Evolutionary conservation across 2,888 invertebrate species (phyloP).

Genomic region (Agrochola lychnidis): DNA sequence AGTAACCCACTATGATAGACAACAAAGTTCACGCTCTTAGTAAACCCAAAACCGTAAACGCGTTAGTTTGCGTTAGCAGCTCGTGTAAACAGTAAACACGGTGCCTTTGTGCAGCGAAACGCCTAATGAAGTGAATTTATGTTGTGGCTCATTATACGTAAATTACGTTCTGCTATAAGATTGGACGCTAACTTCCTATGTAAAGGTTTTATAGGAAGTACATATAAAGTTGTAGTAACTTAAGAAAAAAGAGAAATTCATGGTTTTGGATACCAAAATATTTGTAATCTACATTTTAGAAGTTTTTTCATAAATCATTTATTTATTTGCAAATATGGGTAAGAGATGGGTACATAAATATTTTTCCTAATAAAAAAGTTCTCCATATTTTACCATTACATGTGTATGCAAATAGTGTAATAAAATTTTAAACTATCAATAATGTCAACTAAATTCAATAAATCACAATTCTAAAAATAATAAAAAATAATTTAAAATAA

Average conservation of each 20-base stretch:
- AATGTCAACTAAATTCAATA: no score
- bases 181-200: constrained; percentile 18
- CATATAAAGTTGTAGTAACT: background rate
- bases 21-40: constrained; percentile 16
- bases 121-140: constrained; percentile 77
- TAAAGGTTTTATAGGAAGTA: constrained; percentile 11
- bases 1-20: background rate
- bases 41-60: constrained; percentile 48
- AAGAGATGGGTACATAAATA: no score
- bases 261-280: background rate
- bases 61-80: constrained; percentile 49
- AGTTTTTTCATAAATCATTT: no score
- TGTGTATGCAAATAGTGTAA: no score
- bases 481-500: no score
- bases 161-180: constrained; percentile 31
- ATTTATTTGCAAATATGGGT: no score
- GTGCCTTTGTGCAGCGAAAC: constrained; percentile 64
- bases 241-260: background rate
- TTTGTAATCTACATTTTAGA: no score
- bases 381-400: no score
- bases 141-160: constrained; percentile 68
- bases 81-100: constrained; percentile 55
- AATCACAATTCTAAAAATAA: no score
- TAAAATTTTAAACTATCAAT: no score
- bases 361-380: no score